These are phyloP conservation scores for Gallinago undulata DNA, from an alignment of 2,113 vertebrate species.

Conservation along the genomic window DNA sequence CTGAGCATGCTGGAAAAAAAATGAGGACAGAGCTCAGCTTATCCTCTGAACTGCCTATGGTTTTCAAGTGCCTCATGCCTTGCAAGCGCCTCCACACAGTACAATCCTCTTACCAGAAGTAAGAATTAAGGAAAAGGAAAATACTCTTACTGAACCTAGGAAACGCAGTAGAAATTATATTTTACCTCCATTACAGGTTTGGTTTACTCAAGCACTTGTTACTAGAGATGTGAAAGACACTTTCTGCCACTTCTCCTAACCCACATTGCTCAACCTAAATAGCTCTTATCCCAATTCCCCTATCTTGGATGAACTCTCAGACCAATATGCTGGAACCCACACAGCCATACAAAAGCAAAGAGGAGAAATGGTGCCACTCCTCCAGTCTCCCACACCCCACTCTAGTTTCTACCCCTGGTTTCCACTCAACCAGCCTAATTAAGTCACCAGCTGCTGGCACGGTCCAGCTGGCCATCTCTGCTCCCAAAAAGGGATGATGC, in stretches of 20 bases:
- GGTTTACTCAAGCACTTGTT: background rate
- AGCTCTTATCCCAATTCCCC: background rate
- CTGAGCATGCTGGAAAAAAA: background rate
- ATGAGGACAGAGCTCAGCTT: background rate
- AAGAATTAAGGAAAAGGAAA: background rate
- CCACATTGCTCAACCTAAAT: too few relatives aligned
- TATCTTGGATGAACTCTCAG: background rate
- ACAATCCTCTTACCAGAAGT: background rate
- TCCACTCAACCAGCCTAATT: background rate
- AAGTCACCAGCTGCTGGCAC: background rate
- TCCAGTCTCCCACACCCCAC: too few relatives aligned
- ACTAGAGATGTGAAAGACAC: background rate
- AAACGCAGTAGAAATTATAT: background rate
- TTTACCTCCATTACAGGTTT: background rate
- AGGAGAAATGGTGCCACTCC: background rate
- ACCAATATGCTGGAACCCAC: background rate
- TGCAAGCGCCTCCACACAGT: fast-evolving
- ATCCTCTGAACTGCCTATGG: background rate
- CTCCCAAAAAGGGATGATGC: background rate
- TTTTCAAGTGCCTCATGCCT: background rate
- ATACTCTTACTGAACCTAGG: background rate
- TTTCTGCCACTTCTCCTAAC: background rate
- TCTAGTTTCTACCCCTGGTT: background rate
- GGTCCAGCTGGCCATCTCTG: background rate
- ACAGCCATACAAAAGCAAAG: background rate